Conservation (phyloP, 2,888 invertebrate genomes). For the Brachycybe producta region DNA sequence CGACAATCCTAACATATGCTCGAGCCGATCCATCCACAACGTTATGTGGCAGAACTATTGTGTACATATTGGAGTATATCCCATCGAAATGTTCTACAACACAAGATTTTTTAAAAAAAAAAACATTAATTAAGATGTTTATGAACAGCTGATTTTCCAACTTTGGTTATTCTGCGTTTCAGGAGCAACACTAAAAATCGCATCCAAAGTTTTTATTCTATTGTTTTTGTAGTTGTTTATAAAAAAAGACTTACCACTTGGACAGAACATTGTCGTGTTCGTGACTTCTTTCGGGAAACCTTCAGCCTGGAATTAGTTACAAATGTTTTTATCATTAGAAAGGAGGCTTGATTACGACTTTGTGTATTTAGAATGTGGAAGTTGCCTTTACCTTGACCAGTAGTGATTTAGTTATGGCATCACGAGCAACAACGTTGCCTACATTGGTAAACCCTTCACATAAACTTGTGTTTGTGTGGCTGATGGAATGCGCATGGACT, state of each 20-base stretch:
- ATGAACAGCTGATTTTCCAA: too few species aligned
- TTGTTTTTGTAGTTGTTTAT: too few species aligned
- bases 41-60: not conserved
- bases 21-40: not conserved
- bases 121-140: too few species aligned
- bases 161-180: too few species aligned
- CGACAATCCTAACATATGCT: constrained; percentile 3
- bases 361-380: too few species aligned
- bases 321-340: too few species aligned
- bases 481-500: constrained; percentile 4
- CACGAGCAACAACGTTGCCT: constrained; percentile 5
- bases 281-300: constrained; percentile 4
- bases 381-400: constrained; percentile 9
- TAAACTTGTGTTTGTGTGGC: not conserved
- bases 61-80: not conserved
- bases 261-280: not conserved
- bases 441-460: not conserved
- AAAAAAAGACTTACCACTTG: not conserved
- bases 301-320: not conserved
- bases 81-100: not conserved
- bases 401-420: constrained; percentile 2
- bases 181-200: too few species aligned
- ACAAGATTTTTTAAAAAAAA: too few species aligned
- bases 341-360: too few species aligned
- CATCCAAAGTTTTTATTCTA: too few species aligned